phyloP scores from a whole-genome alignment of 2,797 vertebrate species.

The Pipistrellus kuhlii region DNA sequence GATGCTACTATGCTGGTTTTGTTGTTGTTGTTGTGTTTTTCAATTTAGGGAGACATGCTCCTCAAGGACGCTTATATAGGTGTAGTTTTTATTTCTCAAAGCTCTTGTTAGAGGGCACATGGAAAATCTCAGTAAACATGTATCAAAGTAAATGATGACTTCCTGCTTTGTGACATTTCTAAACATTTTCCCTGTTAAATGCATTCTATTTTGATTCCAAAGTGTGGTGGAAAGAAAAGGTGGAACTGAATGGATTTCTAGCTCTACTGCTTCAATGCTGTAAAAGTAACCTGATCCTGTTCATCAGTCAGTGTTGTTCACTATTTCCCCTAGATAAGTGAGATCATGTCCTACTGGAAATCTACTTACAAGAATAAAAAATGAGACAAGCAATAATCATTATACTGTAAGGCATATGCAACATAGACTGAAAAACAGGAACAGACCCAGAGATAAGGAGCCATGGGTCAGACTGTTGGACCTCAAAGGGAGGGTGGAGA shows the following conservation, averaged over 20 bases:
- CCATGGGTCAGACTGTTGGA: no score
- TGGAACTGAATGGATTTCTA: neutral
- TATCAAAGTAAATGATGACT: neutral
- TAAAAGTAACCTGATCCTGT: neutral
- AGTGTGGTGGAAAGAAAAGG: neutral
- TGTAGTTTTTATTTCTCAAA: constrained; percentile 6
- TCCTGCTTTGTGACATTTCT: neutral
- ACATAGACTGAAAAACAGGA: no score
- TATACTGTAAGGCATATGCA: no score
- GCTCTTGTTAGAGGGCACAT: neutral
- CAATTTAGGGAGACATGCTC: neutral
- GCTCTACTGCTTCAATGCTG: neutral
- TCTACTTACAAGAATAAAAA: no score
- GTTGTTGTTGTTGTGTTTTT: neutral
- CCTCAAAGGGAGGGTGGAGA: no score
- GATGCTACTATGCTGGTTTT: neutral
- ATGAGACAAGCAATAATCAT: no score
- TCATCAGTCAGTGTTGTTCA: no score
- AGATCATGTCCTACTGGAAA: no score
- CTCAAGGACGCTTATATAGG: neutral
- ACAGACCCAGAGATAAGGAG: no score
- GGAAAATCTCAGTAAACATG: constrained; percentile 33
- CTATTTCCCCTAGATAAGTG: no score
- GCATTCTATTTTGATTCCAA: neutral
- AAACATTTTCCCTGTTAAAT: neutral